Conservation (phyloP, 2,888 invertebrate species). For the Chydorus sphaericus region DNA sequence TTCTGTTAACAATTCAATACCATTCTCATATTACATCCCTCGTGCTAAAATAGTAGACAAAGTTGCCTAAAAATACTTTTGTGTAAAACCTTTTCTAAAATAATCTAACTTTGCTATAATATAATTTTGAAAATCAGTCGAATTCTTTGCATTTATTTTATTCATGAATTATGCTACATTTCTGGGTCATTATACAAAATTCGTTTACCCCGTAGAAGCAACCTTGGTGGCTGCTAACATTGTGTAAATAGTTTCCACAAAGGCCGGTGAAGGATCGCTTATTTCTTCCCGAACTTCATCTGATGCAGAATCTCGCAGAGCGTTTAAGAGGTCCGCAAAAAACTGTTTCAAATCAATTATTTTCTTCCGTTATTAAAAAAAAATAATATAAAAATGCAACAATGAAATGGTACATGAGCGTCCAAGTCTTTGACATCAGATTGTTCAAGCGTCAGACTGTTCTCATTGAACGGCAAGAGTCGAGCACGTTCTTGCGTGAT, state of each 20-base stretch:
- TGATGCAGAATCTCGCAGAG: not conserved
- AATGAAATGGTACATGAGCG: not conserved
- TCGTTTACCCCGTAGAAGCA: not conserved
- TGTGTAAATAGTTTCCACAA: conserved; percentile 12
- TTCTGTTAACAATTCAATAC: no score
- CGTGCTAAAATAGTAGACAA: no score
- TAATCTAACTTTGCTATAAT: no score
- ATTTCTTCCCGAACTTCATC: conserved; percentile 1
- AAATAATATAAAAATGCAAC: no score
- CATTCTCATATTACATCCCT: no score
- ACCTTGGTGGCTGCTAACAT: conserved; percentile 4
- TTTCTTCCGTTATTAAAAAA: no score
- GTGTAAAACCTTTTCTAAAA: no score
- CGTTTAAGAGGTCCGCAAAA: conserved; percentile 10
- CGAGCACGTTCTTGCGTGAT: conserved; percentile 4
- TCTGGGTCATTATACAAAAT: no score
- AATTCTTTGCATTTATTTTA: no score
- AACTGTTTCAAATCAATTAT: not conserved
- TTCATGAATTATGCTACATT: no score
- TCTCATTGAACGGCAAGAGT: conserved; percentile 8
- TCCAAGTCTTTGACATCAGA: not conserved
- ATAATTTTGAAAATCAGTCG: no score
- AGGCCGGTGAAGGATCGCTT: not conserved
- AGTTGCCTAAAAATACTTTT: no score
- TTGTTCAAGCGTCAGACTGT: conserved; percentile 6